Conservation (phyloP, 2,888 invertebrate species). For the Orchesellides sinensis region DNA sequence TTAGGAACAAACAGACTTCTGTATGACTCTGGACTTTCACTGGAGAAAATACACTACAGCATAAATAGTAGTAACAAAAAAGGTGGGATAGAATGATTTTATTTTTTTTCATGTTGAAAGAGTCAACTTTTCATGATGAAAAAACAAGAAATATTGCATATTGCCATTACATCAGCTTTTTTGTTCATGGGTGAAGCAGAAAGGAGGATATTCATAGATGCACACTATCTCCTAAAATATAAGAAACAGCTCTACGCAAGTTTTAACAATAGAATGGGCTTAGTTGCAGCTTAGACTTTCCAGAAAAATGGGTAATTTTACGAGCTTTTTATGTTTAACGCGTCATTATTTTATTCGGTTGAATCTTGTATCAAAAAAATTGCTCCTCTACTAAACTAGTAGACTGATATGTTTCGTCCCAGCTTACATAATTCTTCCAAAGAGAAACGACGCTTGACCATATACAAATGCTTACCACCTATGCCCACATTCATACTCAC, state of each 20-base stretch:
- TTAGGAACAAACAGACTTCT: too few species aligned
- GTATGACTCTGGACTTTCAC: background rate
- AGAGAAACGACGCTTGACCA: too few species aligned
- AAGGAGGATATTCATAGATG: too few species aligned
- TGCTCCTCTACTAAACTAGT: slow-evolving; percentile 7
- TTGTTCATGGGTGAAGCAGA: background rate
- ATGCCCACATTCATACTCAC: background rate
- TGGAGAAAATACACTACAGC: background rate
- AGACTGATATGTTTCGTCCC: too few species aligned
- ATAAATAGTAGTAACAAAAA: background rate
- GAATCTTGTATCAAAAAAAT: slow-evolving; percentile 37
- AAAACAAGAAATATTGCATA: slow-evolving; percentile 38
- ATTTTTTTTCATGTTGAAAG: slow-evolving; percentile 17
- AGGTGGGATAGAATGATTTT: slow-evolving; percentile 11
- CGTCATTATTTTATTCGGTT: slow-evolving; percentile 44
- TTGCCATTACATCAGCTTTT: background rate
- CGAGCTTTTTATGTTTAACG: slow-evolving; percentile 41
- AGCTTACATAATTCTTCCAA: too few species aligned
- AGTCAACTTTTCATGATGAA: slow-evolving; percentile 27
- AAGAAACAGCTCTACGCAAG: background rate
- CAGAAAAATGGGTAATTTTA: slow-evolving; percentile 27
- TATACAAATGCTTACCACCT: too few species aligned
- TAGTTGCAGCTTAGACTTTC: slow-evolving; percentile 3
- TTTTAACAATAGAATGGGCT: background rate
- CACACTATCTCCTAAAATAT: background rate